Evolutionary conservation across 2,888 invertebrate genomes (phyloP).

Genomic region (Mongoloraphidia duomilia): DNA sequence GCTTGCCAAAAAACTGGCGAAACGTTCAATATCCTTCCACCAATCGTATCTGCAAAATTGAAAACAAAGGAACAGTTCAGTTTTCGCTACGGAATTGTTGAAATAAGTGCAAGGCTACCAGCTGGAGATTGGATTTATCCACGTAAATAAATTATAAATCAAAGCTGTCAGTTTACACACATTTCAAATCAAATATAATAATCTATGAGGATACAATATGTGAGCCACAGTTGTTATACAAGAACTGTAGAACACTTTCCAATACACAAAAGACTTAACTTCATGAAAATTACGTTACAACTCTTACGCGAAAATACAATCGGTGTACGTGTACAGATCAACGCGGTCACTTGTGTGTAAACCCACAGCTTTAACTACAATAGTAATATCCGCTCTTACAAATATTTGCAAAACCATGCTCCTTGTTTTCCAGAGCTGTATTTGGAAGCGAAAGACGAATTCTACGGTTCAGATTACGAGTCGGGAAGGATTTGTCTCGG

Average conservation of each 20-base stretch:
- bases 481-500: constrained; percentile 54
- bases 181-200: neutral
- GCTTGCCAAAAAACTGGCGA: constrained; percentile 33
- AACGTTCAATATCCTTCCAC: constrained; percentile 47
- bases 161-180: neutral
- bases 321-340: too few species aligned
- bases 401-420: neutral
- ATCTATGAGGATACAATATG: neutral
- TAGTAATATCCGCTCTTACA: too few species aligned
- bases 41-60: constrained; percentile 47
- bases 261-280: too few species aligned
- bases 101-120: constrained; percentile 56
- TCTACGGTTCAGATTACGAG: constrained; percentile 25
- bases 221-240: neutral
- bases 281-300: too few species aligned
- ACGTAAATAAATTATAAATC: constrained; percentile 31
- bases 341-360: too few species aligned
- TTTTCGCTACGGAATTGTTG: constrained; percentile 54
- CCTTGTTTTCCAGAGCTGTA: constrained; percentile 1
- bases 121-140: constrained; percentile 68
- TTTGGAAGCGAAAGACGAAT: neutral
- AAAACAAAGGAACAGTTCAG: constrained; percentile 45
- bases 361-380: too few species aligned
- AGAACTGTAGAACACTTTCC: too few species aligned
- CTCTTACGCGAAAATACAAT: too few species aligned